These are phyloP conservation scores for Epinotia ramella DNA, from an alignment of 2,888 invertebrate genomes.

Conservation along the genomic window DNA sequence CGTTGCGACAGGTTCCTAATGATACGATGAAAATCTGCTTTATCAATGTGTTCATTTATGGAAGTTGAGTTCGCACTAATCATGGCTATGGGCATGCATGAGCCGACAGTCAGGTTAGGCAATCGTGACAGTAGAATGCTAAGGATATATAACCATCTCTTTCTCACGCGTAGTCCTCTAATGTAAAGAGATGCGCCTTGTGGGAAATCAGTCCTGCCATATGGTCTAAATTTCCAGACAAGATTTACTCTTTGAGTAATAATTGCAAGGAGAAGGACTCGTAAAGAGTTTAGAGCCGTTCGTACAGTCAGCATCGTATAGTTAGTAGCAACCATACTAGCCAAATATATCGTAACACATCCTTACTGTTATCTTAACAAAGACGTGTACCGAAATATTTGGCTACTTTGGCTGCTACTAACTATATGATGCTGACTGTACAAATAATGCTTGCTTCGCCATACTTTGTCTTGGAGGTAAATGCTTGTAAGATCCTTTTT, in stretches of 20 bases:
- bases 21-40: background rate
- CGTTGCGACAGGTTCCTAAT: constrained; percentile 26
- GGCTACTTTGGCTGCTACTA: too few species aligned
- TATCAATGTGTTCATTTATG: background rate
- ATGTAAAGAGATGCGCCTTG: too few species aligned
- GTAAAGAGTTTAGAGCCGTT: too few species aligned
- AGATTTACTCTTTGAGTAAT: too few species aligned
- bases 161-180: background rate
- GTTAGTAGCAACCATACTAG: too few species aligned
- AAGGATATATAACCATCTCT: background rate
- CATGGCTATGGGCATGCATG: background rate
- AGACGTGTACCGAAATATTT: too few species aligned
- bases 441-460: background rate
- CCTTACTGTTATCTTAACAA: too few species aligned
- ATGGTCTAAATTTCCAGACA: too few species aligned
- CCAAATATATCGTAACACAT: too few species aligned
- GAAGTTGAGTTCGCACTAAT: background rate
- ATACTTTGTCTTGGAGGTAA: background rate
- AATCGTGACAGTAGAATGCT: background rate
- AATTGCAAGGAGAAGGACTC: too few species aligned
- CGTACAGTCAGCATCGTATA: too few species aligned
- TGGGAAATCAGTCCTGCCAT: too few species aligned
- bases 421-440: background rate
- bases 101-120: background rate
- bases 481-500: background rate